phyloP scores from a whole-genome alignment of 2,888 invertebrate species.

The Cybosia mesomella region DNA sequence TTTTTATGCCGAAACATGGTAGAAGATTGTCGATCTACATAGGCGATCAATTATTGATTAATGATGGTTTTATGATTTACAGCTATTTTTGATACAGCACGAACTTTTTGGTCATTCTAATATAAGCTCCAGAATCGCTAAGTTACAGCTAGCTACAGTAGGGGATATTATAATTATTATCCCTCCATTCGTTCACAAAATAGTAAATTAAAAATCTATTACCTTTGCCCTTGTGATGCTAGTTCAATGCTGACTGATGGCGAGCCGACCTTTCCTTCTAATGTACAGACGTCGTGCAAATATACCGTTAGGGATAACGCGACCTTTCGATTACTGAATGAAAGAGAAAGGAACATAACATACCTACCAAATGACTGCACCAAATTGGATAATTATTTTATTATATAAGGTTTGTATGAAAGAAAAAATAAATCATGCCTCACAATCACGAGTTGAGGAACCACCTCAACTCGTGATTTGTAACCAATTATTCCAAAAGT shows the following conservation, averaged over 20 bases:
- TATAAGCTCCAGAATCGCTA: not conserved
- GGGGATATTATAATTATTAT: too few species aligned
- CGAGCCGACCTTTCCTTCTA: conserved; percentile 35
- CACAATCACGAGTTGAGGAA: too few species aligned
- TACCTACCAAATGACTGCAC: too few species aligned
- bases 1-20: too few species aligned
- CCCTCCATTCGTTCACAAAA: not conserved
- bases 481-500: not conserved
- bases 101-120: not conserved
- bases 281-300: conserved; percentile 46
- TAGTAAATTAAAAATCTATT: conserved; percentile 20
- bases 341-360: conserved; percentile 2
- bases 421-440: too few species aligned
- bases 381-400: too few species aligned
- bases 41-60: too few species aligned
- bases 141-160: not conserved
- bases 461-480: not conserved
- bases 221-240: conserved; percentile 20
- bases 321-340: conserved; percentile 25
- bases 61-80: too few species aligned
- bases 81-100: too few species aligned
- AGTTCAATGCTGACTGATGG: conserved; percentile 39
- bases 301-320: conserved; percentile 36
- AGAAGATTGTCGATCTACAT: not conserved
- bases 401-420: too few species aligned